Conservation (phyloP, 2,113 vertebrate genomes). For the Gopherus flavomarginatus region DNA sequence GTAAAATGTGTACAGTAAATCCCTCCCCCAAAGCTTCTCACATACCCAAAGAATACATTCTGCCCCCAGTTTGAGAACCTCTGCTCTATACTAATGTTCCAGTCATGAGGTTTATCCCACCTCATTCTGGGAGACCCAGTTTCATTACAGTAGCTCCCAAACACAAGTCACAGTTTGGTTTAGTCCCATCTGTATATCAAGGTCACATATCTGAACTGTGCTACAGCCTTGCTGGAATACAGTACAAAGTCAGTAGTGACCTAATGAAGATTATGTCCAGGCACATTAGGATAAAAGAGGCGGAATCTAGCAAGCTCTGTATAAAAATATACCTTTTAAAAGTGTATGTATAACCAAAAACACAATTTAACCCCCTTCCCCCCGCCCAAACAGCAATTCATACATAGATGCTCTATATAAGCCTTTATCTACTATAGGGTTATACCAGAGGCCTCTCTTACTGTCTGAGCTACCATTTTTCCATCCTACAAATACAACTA, state of each 20-base stretch:
- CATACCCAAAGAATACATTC: not conserved
- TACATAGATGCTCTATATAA: not conserved
- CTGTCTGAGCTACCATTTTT: not conserved
- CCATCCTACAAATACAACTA: not conserved
- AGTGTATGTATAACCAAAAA: not conserved
- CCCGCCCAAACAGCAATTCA: not conserved
- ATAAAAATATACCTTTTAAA: not conserved
- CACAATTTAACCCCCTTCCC: not conserved
- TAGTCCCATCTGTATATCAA: not conserved
- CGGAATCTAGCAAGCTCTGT: not conserved
- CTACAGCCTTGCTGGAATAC: not conserved
- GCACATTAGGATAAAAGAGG: not conserved
- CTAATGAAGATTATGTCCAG: not conserved
- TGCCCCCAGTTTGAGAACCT: not conserved
- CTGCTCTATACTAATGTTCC: not conserved
- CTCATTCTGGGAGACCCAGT: not conserved
- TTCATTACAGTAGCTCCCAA: not conserved
- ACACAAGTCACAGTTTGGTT: not conserved
- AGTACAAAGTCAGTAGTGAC: not conserved
- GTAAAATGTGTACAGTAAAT: not conserved
- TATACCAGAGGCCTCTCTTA: not conserved
- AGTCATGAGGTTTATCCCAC: not conserved
- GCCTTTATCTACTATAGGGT: not conserved
- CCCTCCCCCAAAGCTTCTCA: not conserved
- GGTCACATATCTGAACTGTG: not conserved